Evolutionary conservation across 2,113 vertebrate species (phyloP).

Genomic region (Heliornis fulica): DNA sequence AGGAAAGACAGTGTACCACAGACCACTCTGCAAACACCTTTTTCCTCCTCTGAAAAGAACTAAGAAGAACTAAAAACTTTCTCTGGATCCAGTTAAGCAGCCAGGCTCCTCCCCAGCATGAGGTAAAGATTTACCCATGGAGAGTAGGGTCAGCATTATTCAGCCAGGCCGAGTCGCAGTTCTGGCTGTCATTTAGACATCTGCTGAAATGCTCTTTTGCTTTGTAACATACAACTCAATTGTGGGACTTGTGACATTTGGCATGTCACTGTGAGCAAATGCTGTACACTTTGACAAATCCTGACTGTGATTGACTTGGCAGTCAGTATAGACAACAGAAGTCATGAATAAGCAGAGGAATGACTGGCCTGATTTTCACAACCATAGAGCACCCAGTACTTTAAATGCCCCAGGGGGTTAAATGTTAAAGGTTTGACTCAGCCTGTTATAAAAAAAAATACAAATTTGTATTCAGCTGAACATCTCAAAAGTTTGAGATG

Average conservation of each 20-base stretch:
- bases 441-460: neutral
- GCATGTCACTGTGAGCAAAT: neutral
- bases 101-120: accelerated
- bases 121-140: neutral
- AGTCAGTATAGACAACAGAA: neutral
- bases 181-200: neutral
- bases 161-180: neutral
- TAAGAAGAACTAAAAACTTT: too few species aligned
- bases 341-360: neutral
- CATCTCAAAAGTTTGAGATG: neutral
- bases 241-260: neutral
- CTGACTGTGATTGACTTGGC: neutral
- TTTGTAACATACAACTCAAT: neutral
- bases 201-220: neutral
- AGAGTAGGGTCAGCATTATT: neutral
- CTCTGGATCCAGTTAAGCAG: neutral
- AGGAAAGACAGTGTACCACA: neutral
- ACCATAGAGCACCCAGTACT: neutral
- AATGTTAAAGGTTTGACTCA: neutral
- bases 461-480: constrained; percentile 8
- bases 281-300: neutral
- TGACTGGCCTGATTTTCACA: neutral
- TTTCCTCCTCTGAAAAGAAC: neutral
- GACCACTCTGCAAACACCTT: neutral
- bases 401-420: neutral